Evolutionary conservation across 2,113 vertebrate genomes (phyloP).

Genomic region (Saccopteryx bilineata): DNA sequence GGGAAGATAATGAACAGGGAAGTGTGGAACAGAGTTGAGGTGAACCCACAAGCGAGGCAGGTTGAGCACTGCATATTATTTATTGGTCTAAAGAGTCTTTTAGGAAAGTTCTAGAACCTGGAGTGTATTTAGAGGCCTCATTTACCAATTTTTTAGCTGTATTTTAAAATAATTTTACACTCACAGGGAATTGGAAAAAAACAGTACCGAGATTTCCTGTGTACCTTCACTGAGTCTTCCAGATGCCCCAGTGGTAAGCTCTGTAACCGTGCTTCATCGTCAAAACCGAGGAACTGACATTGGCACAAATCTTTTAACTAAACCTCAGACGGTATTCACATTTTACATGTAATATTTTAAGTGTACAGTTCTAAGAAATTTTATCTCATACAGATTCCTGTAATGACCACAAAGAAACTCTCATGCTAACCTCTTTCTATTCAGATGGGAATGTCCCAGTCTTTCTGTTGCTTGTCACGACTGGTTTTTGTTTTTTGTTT

Average conservation of each 20-base stretch:
- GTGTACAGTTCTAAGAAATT: background rate
- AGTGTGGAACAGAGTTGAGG: background rate
- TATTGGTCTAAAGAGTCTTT: background rate
- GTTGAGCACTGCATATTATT: background rate
- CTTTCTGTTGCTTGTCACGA: background rate
- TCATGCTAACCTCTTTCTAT: background rate
- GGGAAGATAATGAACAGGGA: background rate
- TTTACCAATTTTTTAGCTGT: background rate
- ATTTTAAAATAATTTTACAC: constrained; percentile 13
- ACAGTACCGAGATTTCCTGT: background rate
- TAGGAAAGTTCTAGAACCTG: background rate
- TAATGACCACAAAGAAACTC: background rate
- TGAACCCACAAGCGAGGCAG: background rate
- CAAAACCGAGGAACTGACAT: background rate
- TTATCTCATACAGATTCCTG: background rate
- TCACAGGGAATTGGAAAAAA: background rate
- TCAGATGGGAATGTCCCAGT: background rate
- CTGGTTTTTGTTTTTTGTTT: background rate
- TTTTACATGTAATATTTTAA: background rate
- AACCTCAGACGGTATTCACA: background rate
- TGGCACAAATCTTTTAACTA: background rate
- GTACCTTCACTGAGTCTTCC: background rate
- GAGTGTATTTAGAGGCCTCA: background rate
- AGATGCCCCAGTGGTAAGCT: background rate
- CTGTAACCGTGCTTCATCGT: background rate